Percentiles rank a stretch among this genome's conserved stretches.
phyloP scores from a whole-genome alignment of 2,888 invertebrate genomes.

The Rhogogaster chlorosoma region DNA sequence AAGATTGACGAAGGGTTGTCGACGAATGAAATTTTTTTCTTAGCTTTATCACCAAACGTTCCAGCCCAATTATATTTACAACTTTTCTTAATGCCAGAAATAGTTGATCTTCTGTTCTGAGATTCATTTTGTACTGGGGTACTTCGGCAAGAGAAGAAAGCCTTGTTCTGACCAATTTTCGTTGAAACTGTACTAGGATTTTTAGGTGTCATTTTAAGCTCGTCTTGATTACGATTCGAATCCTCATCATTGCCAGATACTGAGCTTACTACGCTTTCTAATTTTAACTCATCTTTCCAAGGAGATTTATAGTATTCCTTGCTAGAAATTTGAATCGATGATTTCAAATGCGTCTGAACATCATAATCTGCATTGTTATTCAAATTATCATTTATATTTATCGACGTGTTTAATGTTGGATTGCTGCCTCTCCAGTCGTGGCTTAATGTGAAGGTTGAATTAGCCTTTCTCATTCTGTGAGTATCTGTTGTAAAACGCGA shows the following conservation, averaged over 20 bases:
- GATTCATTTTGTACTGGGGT: conserved; percentile 45
- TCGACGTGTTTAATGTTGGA: conserved; percentile 56
- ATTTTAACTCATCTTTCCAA: conserved; percentile 60
- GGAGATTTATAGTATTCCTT: conserved; percentile 59
- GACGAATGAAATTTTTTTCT: conserved; percentile 15
- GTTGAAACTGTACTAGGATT: background rate
- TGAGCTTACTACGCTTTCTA: background rate
- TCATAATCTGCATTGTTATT: conserved; percentile 56
- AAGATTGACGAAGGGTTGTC: background rate
- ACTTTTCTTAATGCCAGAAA: conserved; percentile 58
- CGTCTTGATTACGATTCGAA: background rate
- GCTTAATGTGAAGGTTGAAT: conserved; percentile 69
- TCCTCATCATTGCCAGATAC: conserved; percentile 27
- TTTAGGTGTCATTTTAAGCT: background rate
- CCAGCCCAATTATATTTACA: conserved; percentile 69
- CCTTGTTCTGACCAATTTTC: conserved; percentile 43
- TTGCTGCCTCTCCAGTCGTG: conserved; percentile 62
- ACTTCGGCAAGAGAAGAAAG: conserved; percentile 49
- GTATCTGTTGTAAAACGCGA: conserved; percentile 74
- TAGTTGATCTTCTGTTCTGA: conserved; percentile 45
- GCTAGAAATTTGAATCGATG: conserved; percentile 43
- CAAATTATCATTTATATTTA: conserved; percentile 57
- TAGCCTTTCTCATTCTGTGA: conserved; percentile 68
- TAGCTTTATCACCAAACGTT: conserved; percentile 60
- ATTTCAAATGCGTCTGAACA: conserved; percentile 52